These are phyloP conservation scores for Uloborus plumipes DNA, from an alignment of 2,888 invertebrate genomes.

Conservation along the genomic window DNA sequence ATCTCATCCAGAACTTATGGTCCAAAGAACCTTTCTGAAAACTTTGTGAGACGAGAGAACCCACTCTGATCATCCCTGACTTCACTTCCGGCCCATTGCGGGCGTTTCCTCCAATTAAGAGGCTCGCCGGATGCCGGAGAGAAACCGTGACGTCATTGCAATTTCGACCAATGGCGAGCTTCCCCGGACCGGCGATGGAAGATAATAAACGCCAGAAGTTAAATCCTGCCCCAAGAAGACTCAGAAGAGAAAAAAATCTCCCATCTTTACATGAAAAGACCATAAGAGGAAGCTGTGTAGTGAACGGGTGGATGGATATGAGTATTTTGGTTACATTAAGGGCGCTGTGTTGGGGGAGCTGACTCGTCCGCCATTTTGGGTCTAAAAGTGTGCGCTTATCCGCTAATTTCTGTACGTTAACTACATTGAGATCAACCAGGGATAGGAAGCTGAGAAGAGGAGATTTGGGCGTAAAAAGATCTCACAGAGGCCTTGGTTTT, in stretches of 20 bases:
- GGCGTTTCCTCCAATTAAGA: conserved; percentile 51
- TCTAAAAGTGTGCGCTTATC: too few species aligned
- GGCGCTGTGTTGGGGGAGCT: too few species aligned
- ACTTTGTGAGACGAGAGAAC: conserved; percentile 5
- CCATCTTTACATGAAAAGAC: conserved; percentile 10
- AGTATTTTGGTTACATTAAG: too few species aligned
- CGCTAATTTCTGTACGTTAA: too few species aligned
- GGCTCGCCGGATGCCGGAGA: conserved; percentile 27
- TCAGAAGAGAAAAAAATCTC: not conserved
- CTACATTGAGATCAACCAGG: too few species aligned
- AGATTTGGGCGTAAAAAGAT: too few species aligned
- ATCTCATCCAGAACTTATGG: not conserved
- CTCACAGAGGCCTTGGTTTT: too few species aligned
- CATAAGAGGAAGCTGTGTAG: too few species aligned
- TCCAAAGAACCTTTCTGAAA: not conserved
- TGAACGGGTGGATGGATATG: too few species aligned
- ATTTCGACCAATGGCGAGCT: conserved; percentile 29
- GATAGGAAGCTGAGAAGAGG: too few species aligned
- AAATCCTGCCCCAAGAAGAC: not conserved
- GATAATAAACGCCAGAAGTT: conserved; percentile 24
- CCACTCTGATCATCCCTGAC: conserved; percentile 14
- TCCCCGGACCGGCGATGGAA: conserved; percentile 10
- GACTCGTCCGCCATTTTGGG: too few species aligned
- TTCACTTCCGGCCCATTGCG: conserved; percentile 26
- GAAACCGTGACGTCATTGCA: conserved; percentile 32